Evolutionary conservation across 2,797 vertebrate genomes (phyloP), one percentile per base, ranked within the genome.

Genomic region (Cygnus olor): DNA sequence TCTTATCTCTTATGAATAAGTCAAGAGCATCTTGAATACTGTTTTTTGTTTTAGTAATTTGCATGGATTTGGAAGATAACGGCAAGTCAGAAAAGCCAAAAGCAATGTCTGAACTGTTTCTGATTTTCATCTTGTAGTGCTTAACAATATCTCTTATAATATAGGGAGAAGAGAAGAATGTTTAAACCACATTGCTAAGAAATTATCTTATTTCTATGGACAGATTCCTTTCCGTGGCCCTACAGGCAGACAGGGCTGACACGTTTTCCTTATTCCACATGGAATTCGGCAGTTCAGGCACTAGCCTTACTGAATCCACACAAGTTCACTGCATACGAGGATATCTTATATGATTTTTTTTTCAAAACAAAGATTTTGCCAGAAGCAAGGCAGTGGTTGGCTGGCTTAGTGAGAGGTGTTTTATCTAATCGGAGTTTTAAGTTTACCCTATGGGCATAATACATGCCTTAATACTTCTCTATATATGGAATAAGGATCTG

Each of bases 141-240:
- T 91, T 90, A 89, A 93, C 68, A 71, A 51, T 76, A 34, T 76
- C 64, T 89, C 91, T 94, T 76, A 53, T 73, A 68, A 61, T 79
- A 85, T 15, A 13, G 14, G 45, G 30, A 93, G 49, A 88, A 61
- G 60, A 70, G 56, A 88, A n/a, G 64, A 90, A 81, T 81, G 27
- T 64, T 91, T 93, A 84, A 87, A 90, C 74, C 32, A 70, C 65
- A 94, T 66, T 74, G 70, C 61, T 88, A 74, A 94, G 81, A 90
- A 94, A 83, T 96, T 82, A 86, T 70, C 61, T 90, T 79, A 95
- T 94, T 95, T 94, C 84, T 40, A 49, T 40, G 28, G 81, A 49
- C 77, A 89, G 89, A 85, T 95, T 95, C 72, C 28, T 92, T 93
- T 89, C 53, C 66, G 47, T 27, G 79, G 34, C 81, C 94, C 85